phyloP scores from a whole-genome alignment of 2,113 vertebrate species.

The Ardeotis arabs region DNA sequence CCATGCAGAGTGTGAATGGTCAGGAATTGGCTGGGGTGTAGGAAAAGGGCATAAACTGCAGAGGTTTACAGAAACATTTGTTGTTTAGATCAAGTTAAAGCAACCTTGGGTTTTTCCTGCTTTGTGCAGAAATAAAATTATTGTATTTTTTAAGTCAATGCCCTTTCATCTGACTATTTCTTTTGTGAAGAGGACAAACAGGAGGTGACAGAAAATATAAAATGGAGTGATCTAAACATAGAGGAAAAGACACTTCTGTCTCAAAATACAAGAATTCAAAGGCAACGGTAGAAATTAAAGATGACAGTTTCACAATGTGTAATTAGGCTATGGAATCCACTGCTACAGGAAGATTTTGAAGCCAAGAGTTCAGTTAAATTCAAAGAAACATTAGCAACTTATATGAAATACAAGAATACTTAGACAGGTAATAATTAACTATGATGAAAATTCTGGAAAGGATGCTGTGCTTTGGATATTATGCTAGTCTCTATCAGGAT shows the following conservation, averaged over 20 bases:
- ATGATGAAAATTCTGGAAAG: not conserved
- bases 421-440: not conserved
- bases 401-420: not conserved
- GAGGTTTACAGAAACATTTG: not conserved
- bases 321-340: not conserved
- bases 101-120: not conserved
- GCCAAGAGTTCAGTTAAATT: not conserved
- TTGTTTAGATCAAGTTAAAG: not conserved
- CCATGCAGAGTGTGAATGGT: not conserved
- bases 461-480: not conserved
- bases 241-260: not conserved
- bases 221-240: not conserved
- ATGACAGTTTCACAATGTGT: not conserved
- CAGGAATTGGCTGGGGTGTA: not conserved
- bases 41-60: not conserved
- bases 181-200: not conserved
- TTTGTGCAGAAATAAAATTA: not conserved
- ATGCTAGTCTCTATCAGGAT: not conserved
- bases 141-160: not conserved
- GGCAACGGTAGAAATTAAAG: not conserved
- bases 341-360: not conserved
- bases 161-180: not conserved
- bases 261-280: not conserved
- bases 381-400: not conserved
- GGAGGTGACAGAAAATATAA: not conserved